These are phyloP conservation scores for Onchidella celtica DNA, from an alignment of 2,888 invertebrate species.

Conservation along the genomic window DNA sequence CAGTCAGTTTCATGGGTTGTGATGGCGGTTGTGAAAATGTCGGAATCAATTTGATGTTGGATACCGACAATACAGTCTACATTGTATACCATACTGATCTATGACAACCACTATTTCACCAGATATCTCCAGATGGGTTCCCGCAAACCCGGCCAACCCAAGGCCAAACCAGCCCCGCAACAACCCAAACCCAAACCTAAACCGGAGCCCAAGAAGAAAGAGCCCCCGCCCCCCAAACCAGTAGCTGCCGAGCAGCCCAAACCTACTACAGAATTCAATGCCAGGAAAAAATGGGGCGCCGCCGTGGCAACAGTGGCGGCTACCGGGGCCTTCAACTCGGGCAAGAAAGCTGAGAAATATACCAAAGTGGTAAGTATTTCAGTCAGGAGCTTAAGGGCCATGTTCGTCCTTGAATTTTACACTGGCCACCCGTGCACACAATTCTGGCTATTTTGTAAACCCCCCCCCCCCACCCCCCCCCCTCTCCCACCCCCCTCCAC, in stretches of 20 bases:
- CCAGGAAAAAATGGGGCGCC: slow-evolving; percentile 3
- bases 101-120: background rate
- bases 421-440: too few relatives aligned
- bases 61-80: too few relatives aligned
- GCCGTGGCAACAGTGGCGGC: background rate
- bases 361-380: background rate
- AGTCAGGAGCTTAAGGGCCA: too few relatives aligned
- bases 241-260: background rate
- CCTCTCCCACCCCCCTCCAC: too few relatives aligned
- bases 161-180: background rate
- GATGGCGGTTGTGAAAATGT: too few relatives aligned
- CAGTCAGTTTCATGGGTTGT: too few relatives aligned
- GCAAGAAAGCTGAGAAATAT: background rate
- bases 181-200: background rate
- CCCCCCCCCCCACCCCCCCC: too few relatives aligned
- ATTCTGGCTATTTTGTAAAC: too few relatives aligned
- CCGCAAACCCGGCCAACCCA: background rate
- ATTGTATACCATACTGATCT: too few relatives aligned
- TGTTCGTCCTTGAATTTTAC: too few relatives aligned
- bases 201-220: background rate
- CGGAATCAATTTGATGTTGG: too few relatives aligned
- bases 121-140: slow-evolving; percentile 34
- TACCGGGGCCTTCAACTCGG: background rate
- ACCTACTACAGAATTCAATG: background rate
- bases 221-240: background rate